Base-by-base conservation (phyloP, 1,140 invertebrate species). In the Drosophila insularis region DNA sequence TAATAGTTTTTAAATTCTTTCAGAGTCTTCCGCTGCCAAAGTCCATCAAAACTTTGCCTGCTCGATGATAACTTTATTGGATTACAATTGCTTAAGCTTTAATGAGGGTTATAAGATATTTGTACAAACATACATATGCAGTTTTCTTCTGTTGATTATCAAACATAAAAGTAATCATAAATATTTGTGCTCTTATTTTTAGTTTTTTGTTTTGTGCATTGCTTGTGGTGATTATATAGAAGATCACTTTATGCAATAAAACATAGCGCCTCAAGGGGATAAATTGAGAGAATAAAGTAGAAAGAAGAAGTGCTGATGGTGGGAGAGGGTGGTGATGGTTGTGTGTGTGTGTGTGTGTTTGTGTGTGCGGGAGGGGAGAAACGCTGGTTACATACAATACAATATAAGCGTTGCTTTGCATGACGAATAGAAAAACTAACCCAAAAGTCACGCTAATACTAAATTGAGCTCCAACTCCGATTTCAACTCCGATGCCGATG, bases 351-450 rank as follows among this genome's bases (percentile, higher is more conserved):
- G 27, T 27, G 27, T 27, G 27, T 27, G 10, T n/a, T n/a, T n/a
- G n/a, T n/a, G n/a, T n/a, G n/a, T n/a, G 14, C 2, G n/a, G 19
- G 43, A 3, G 17, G 4, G 43, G 10, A 17, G 17, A 6, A n/a
- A 7, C 19, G 14, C n/a, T 43, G 14, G 55, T 37, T 58, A 19
- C 14, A 14, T 50, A 58, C 32, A 35, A 14, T 50, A 58, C 32
- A 35, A 35, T 37, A 81, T 86, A 85, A 85, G 78, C 81, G 78
- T 74, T 85, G 81, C 78, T 85, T 87, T 87, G 82, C 81, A 86
- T 86, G 82, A 87, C 84, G 82, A 89, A 89, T 89, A 89, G 73
- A 87, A 87, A 89, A 87, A 89, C 84, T 87, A 87, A 87, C 77
- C 84, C 80, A 89, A 87, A 87, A 87, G 84, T 89, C 84, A 87